Evolutionary conservation across 2,797 vertebrate species (phyloP).

Genomic region (Bucorvus abyssinicus): DNA sequence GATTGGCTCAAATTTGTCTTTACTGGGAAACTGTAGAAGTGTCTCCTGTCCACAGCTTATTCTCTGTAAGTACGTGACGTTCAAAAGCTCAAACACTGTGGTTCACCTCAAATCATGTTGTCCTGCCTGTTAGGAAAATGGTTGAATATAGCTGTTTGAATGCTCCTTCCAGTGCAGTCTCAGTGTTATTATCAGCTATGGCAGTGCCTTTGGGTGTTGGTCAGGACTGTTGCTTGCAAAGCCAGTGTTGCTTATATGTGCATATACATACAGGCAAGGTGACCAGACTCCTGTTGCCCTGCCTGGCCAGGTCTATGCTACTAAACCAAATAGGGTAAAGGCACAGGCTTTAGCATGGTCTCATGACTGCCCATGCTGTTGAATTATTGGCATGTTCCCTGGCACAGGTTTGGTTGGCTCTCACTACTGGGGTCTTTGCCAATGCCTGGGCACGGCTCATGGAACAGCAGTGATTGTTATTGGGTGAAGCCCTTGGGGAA

Average conservation of each 20-base stretch:
- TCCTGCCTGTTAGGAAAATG: background rate
- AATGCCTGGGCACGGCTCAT: background rate
- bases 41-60: background rate
- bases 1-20: background rate
- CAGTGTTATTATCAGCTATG: background rate
- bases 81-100: background rate
- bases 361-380: background rate
- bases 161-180: background rate
- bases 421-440: accelerated
- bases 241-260: background rate
- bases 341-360: background rate
- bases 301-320: background rate
- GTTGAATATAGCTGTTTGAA: background rate
- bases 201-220: background rate
- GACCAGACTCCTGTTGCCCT: background rate
- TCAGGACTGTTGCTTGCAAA: background rate
- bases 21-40: background rate
- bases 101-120: background rate
- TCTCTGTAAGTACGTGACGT: background rate
- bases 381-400: background rate
- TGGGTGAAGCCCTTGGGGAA: background rate
- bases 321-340: background rate
- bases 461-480: background rate
- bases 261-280: background rate
- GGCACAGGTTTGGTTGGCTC: background rate